Conservation (phyloP, 30 jellyfish, hydroid and myxozoan species). For the Chrysaora quinquecirrha region DNA sequence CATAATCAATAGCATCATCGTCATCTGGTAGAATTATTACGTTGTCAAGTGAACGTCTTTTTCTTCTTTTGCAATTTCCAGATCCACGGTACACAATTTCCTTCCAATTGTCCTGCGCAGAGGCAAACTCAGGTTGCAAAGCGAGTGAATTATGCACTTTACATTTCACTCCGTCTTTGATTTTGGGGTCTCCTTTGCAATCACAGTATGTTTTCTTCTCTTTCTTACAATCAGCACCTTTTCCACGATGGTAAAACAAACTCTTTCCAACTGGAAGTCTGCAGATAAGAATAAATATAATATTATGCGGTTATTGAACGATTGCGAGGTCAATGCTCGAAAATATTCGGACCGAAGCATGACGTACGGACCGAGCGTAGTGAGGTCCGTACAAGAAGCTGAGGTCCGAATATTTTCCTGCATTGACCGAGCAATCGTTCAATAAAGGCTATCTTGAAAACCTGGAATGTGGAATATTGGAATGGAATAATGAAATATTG, state of each 20-base stretch:
- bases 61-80: not conserved
- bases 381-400: no score
- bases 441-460: no score
- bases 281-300: not conserved
- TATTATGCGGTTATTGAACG: no score
- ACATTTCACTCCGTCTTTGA: no score
- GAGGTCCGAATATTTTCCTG: no score
- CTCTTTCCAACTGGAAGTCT: slow-evolving; percentile 66
- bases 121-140: not conserved
- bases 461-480: no score
- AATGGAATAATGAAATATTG: not conserved
- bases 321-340: no score
- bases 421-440: no score
- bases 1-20: slow-evolving; percentile 31
- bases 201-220: slow-evolving; percentile 46
- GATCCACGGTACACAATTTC: not conserved
- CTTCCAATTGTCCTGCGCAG: not conserved
- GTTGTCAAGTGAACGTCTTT: slow-evolving; percentile 6
- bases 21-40: slow-evolving; percentile 34
- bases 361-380: no score
- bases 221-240: slow-evolving; percentile 35
- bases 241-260: slow-evolving; percentile 64
- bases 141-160: slow-evolving; percentile 11
- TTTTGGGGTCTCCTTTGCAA: slow-evolving; percentile 29
- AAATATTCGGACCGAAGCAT: no score